These are phyloP conservation scores for Malthinus flaveolus DNA, from an alignment of 2,888 invertebrate species.

Conservation along the genomic window DNA sequence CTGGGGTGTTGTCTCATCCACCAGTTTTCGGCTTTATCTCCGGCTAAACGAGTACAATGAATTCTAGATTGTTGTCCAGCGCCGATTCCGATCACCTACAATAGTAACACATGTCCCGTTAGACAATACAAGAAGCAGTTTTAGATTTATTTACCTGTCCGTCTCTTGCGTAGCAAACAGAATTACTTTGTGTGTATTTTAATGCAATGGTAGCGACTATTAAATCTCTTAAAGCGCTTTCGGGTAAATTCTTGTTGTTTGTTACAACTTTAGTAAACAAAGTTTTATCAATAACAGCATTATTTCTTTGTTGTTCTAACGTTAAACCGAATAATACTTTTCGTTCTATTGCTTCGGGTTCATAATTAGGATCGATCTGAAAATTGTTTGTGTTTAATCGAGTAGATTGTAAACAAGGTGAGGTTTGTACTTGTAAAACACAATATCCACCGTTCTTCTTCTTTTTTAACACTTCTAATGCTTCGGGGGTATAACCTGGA, in stretches of 20 bases:
- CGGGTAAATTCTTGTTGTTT: conserved; percentile 67
- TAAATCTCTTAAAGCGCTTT: conserved; percentile 81
- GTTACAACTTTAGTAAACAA: conserved; percentile 84
- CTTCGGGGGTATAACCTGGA: conserved; percentile 84
- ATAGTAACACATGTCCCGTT: not conserved
- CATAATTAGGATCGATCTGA: conserved; percentile 83
- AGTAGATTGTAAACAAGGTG: not conserved
- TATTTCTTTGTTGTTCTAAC: conserved; percentile 87
- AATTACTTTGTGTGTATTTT: conserved; percentile 98
- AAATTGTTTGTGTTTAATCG: conserved; percentile 13
- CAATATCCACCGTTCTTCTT: conserved; percentile 95
- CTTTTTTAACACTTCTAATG: conserved; percentile 83
- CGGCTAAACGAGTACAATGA: conserved; percentile 96
- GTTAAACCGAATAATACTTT: conserved; percentile 83
- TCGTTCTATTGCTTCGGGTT: conserved; percentile 79
- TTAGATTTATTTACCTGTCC: conserved; percentile 66
- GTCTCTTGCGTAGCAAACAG: conserved; percentile 94
- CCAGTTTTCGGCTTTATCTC: conserved; percentile 97
- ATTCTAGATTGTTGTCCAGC: conserved; percentile 99
- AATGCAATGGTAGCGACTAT: conserved; percentile 95
- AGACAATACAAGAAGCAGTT: not conserved
- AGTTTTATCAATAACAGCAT: conserved; percentile 76
- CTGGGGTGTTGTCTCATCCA: conserved; percentile 94
- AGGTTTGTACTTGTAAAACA: conserved; percentile 66
- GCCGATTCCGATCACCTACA: conserved; percentile 79